A percentile compares a stretch with the other conserved stretches of the same genome.
Conservation (phyloP, 2,113 vertebrate genomes). For the Eclectus roratus region DNA sequence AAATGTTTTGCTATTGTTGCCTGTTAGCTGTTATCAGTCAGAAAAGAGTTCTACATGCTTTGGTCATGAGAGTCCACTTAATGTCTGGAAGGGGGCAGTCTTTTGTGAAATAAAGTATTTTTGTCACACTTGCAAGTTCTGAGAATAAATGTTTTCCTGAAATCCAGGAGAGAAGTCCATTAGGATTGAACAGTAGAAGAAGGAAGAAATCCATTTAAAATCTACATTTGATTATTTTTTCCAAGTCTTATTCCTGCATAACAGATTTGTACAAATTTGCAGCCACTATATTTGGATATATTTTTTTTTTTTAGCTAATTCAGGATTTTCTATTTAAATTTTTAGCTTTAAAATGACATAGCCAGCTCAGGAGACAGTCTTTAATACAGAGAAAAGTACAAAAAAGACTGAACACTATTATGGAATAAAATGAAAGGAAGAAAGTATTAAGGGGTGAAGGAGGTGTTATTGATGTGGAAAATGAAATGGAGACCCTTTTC, state of each 20-base stretch:
- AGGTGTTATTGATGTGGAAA: conserved; percentile 43
- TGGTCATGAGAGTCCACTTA: neutral
- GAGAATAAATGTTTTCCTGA: neutral
- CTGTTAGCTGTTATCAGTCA: neutral
- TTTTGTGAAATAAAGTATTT: neutral
- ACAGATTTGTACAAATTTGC: neutral
- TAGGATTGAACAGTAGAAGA: neutral
- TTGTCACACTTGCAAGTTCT: neutral
- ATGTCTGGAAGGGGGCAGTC: neutral
- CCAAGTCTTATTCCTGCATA: neutral
- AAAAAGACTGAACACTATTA: conserved; percentile 22
- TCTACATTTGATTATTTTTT: neutral
- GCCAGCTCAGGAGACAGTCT: neutral
- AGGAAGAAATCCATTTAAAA: neutral
- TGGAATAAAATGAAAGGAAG: conserved; percentile 38
- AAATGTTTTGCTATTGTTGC: neutral
- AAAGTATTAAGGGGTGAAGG: conserved; percentile 36
- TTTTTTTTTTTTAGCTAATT: neutral
- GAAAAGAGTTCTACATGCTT: neutral
- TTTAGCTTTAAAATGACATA: conserved; percentile 2
- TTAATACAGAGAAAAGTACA: conserved; percentile 43
- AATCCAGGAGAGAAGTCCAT: neutral
- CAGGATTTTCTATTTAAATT: conserved; percentile 27
- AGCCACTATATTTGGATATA: neutral
- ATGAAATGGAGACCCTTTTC: conserved; percentile 45